Evolutionary conservation across 1,140 invertebrate species (phyloP).

Genomic region (Idris sp.): DNA sequence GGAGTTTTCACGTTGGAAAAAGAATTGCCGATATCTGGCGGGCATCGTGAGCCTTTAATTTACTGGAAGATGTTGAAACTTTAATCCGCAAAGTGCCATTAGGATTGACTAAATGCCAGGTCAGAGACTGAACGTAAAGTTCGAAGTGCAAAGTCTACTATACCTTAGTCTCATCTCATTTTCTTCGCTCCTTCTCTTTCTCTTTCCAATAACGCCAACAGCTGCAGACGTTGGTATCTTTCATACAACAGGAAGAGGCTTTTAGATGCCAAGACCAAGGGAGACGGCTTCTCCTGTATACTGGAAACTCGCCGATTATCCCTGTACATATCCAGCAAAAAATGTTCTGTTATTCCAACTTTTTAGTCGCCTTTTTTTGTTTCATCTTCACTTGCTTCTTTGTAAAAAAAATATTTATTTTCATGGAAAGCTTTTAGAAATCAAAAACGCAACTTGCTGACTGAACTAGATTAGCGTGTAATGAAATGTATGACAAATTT

Average conservation of each 20-base stretch:
- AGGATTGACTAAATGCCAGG: conserved; percentile 70
- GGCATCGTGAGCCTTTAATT: conserved; percentile 57
- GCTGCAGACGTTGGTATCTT: conserved; percentile 63
- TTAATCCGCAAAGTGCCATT: conserved; percentile 73
- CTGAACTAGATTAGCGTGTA: too few relatives aligned
- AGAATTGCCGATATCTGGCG: conserved; percentile 33
- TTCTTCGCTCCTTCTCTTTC: conserved; percentile 47
- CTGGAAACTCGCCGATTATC: conserved; percentile 41
- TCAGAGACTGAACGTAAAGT: conserved; percentile 68
- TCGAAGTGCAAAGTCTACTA: conserved; percentile 74
- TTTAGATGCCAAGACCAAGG: conserved; percentile 61
- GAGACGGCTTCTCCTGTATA: conserved; percentile 24
- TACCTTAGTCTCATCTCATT: conserved; percentile 43
- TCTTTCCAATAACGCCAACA: conserved; percentile 52
- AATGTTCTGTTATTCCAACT: too few relatives aligned
- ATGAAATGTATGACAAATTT: too few relatives aligned
- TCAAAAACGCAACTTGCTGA: too few relatives aligned
- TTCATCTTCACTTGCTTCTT: too few relatives aligned
- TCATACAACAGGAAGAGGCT: conserved; percentile 72
- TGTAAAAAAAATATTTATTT: too few relatives aligned
- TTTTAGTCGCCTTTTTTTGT: too few relatives aligned
- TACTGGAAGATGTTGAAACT: conserved; percentile 71
- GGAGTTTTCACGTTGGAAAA: conserved; percentile 14
- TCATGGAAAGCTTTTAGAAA: too few relatives aligned
- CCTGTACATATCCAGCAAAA: conserved; percentile 16